phyloP scores from a whole-genome alignment of 1,140 invertebrate genomes.

The Drosophila chauvacae region DNA sequence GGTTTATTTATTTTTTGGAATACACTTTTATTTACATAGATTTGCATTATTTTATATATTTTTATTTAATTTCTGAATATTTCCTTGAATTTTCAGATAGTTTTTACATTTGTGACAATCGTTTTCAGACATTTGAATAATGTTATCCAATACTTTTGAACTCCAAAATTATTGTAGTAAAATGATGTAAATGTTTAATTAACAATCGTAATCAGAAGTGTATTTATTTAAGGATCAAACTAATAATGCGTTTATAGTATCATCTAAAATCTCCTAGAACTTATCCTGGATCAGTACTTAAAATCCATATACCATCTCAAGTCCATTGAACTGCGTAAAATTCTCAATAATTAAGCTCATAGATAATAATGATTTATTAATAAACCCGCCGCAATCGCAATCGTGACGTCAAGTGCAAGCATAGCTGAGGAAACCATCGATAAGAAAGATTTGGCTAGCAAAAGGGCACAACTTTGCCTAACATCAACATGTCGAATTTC shows the following conservation, averaged over 20 bases:
- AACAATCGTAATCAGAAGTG: no score
- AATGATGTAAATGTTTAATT: no score
- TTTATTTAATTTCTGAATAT: neutral
- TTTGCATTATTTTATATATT: neutral
- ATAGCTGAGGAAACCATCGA: slow-evolving; percentile 8
- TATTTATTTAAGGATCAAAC: no score
- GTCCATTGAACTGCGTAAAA: neutral
- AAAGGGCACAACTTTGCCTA: neutral
- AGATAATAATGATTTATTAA: slow-evolving; percentile 11
- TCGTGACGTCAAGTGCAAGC: slow-evolving; percentile 11
- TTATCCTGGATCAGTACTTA: neutral
- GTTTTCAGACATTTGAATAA: no score
- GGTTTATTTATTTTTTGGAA: neutral
- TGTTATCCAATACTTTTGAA: no score
- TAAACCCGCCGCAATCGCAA: neutral
- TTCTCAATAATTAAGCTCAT: slow-evolving; percentile 1
- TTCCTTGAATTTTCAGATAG: no score
- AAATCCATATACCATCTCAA: neutral
- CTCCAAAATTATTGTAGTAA: no score
- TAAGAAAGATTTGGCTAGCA: neutral
- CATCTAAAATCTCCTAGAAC: neutral
- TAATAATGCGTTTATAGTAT: no score
- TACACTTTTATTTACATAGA: neutral
- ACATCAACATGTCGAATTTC: no score
- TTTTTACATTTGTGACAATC: no score